These are phyloP conservation scores for Hycleus cichorii DNA, from an alignment of 1,140 invertebrate genomes.

Conservation along the genomic window DNA sequence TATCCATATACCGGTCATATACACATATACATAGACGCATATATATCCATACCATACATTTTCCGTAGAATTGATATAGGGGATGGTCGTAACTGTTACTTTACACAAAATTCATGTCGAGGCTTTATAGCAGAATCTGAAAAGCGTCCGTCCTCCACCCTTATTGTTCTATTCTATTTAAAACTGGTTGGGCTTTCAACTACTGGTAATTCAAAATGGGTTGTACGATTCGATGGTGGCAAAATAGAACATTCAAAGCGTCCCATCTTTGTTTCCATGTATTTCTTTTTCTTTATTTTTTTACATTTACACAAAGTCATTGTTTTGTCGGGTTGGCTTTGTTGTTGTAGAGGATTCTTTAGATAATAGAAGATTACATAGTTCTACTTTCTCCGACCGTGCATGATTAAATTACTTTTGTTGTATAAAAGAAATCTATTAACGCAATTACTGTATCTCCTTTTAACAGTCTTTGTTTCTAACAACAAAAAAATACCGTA, in stretches of 20 bases:
- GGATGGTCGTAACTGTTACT: conserved; percentile 11
- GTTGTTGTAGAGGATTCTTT: background rate
- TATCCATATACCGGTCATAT: background rate
- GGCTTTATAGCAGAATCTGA: conserved; percentile 9
- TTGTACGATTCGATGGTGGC: background rate
- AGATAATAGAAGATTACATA: conserved; percentile 22
- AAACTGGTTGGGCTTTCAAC: conserved; percentile 18
- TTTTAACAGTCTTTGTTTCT: too few relatives aligned
- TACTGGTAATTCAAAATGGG: conserved; percentile 15
- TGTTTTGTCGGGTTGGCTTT: background rate
- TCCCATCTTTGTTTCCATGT: background rate
- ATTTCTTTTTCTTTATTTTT: background rate
- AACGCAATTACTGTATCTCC: background rate
- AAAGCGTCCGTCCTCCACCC: conserved; percentile 2
- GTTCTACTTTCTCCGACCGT: conserved; percentile 8
- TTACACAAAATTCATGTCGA: conserved; percentile 11
- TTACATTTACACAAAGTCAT: too few relatives aligned
- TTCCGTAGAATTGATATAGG: conserved; percentile 14
- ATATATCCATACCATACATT: too few relatives aligned
- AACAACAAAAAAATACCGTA: too few relatives aligned
- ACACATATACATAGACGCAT: too few relatives aligned
- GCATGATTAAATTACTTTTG: conserved; percentile 21
- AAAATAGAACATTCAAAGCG: conserved; percentile 2
- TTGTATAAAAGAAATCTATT: background rate
- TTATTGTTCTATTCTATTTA: conserved; percentile 23